Conservation (phyloP, 2,888 invertebrate species). For the Pseudanteris insignis region DNA sequence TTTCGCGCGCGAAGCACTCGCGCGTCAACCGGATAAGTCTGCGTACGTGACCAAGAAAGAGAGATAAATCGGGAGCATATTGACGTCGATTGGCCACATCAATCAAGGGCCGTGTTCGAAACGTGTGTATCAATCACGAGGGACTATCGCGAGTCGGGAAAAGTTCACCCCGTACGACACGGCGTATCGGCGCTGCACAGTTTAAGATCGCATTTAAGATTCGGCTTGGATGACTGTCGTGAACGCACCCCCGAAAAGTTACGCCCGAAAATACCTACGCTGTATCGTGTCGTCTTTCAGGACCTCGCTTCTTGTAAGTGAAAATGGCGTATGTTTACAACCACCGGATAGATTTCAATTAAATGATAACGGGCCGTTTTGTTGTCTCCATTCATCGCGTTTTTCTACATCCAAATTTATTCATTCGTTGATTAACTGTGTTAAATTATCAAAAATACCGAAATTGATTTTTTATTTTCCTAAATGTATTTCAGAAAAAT, state of each 20-base stretch:
- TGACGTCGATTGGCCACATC: conserved; percentile 64
- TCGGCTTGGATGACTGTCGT: conserved; percentile 5
- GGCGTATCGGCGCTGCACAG: conserved; percentile 23
- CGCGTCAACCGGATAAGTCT: conserved; percentile 33
- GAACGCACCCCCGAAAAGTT: conserved; percentile 14
- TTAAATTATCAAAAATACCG: no score
- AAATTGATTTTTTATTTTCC: no score
- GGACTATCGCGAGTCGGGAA: conserved; percentile 52
- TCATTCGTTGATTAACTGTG: no score
- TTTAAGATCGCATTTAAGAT: conserved; percentile 40
- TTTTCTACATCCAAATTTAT: no score
- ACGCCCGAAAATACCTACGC: background rate
- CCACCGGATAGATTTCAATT: conserved; percentile 39
- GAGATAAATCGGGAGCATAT: conserved; percentile 60
- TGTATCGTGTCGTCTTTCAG: conserved; percentile 4
- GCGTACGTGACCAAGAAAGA: conserved; percentile 44
- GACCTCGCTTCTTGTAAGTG: conserved; percentile 10
- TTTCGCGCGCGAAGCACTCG: conserved; percentile 9
- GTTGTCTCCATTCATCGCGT: no score
- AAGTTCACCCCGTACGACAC: conserved; percentile 16
- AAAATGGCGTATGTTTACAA: conserved; percentile 35
- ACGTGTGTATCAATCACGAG: conserved; percentile 62
- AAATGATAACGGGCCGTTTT: conserved; percentile 30
- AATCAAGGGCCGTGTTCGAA: conserved; percentile 58
- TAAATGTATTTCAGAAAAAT: no score